Conservation (phyloP, 2,113 vertebrate genomes). For the Acrocephalus arundinaceus region DNA sequence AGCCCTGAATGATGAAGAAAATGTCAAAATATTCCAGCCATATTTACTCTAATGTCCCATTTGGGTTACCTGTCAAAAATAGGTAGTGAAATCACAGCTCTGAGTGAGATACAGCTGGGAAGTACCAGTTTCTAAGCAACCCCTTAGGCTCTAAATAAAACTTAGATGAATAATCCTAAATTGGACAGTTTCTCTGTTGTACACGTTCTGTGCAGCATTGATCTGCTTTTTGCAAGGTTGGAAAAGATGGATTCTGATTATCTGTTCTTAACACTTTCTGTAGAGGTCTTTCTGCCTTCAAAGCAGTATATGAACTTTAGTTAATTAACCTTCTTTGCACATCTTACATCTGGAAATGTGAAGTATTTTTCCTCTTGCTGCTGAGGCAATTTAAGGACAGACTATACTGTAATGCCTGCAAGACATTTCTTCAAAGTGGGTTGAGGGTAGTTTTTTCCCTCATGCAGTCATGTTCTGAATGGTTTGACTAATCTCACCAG, state of each 20-base stretch:
- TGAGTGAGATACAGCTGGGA: not conserved
- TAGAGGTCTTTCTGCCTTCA: constrained; percentile 19
- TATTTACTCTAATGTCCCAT: not conserved
- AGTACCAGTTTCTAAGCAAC: not conserved
- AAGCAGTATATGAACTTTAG: not conserved
- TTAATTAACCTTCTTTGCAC: constrained; percentile 26
- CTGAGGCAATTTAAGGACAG: not conserved
- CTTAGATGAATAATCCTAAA: not conserved
- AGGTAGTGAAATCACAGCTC: not conserved
- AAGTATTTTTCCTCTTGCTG: constrained; percentile 11
- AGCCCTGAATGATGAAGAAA: not conserved
- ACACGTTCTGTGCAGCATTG: not conserved
- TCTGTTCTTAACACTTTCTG: not conserved
- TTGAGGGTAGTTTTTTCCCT: not conserved
- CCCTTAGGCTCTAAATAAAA: not conserved
- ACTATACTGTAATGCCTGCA: not conserved
- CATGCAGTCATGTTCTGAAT: not conserved
- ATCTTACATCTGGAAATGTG: not conserved
- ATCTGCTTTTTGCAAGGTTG: not conserved
- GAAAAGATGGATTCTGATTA: not conserved
- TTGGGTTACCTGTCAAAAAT: not conserved
- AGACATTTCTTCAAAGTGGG: constrained; percentile 31
- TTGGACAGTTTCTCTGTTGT: not conserved
- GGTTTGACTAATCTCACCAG: not conserved
- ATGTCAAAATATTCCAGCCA: not conserved